These are phyloP conservation scores for Calyptomena viridis DNA, from an alignment of 2,113 vertebrate genomes.

Conservation along the genomic window DNA sequence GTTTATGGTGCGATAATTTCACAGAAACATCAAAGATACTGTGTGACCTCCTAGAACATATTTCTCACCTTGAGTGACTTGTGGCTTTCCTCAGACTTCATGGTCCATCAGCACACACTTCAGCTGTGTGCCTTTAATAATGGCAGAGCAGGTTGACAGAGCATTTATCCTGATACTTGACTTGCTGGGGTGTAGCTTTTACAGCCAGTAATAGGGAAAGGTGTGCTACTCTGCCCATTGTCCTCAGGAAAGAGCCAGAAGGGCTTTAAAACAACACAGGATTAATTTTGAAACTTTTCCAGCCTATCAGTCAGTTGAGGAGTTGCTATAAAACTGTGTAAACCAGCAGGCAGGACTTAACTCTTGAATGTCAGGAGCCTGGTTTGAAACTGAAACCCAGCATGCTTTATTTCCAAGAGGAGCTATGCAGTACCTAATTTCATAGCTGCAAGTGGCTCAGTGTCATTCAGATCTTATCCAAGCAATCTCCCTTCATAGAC, in stretches of 20 bases:
- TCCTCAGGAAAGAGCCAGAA: neutral
- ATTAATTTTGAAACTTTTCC: neutral
- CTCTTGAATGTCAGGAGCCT: neutral
- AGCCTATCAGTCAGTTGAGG: neutral
- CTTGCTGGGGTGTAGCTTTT: slow-evolving; percentile 12
- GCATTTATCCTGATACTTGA: slow-evolving; percentile 19
- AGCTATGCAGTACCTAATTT: neutral
- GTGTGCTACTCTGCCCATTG: neutral
- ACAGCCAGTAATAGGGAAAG: neutral
- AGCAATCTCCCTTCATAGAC: neutral
- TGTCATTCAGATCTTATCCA: neutral
- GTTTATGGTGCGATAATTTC: slow-evolving; percentile 38
- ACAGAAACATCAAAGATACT: slow-evolving; percentile 1
- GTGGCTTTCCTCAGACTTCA: slow-evolving; percentile 43
- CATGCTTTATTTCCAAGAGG: neutral
- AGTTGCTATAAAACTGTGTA: slow-evolving; percentile 13
- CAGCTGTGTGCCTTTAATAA: slow-evolving; percentile 2
- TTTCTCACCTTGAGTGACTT: slow-evolving; percentile 45
- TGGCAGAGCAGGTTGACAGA: slow-evolving; percentile 3
- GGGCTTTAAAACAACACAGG: slow-evolving; percentile 7
- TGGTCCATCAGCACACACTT: slow-evolving; percentile 30
- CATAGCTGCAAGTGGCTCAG: neutral
- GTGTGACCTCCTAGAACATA: neutral
- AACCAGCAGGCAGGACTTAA: slow-evolving; percentile 3
- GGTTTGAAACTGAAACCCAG: neutral